Evolutionary conservation across 2,888 invertebrate genomes (phyloP).

Genomic region (Aphodius sticticus): DNA sequence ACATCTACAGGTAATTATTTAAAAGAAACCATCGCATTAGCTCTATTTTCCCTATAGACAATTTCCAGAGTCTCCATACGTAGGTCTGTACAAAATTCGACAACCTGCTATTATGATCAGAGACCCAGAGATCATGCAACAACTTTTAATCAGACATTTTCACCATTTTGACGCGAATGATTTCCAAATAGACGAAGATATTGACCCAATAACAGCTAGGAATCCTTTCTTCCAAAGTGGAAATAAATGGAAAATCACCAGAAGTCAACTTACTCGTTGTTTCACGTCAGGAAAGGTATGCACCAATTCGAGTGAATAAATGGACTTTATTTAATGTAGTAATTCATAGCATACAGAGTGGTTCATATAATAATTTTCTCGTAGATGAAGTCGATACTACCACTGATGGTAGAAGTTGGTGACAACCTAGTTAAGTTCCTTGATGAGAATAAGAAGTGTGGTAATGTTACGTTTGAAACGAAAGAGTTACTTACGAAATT

Average conservation of each 20-base stretch:
- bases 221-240: slow-evolving; percentile 62
- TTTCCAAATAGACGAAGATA: slow-evolving; percentile 52
- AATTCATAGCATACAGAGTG: neutral
- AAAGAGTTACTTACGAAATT: slow-evolving; percentile 55
- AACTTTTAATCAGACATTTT: slow-evolving; percentile 53
- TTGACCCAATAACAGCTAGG: slow-evolving; percentile 60
- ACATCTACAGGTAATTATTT: slow-evolving; percentile 46
- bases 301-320: neutral
- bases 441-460: slow-evolving; percentile 42
- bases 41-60: slow-evolving; percentile 45
- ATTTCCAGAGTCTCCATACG: slow-evolving; percentile 49
- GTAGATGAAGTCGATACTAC: slow-evolving; percentile 61
- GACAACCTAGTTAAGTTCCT: slow-evolving; percentile 58
- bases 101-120: slow-evolving; percentile 51
- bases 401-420: slow-evolving; percentile 59
- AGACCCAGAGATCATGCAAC: slow-evolving; percentile 54
- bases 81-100: slow-evolving; percentile 52
- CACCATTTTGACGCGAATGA: slow-evolving; percentile 55
- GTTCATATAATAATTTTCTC: slow-evolving; percentile 31
- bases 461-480: slow-evolving; percentile 49
- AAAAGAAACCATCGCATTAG: neutral
- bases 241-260: slow-evolving; percentile 61
- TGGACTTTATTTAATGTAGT: no score
- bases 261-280: slow-evolving; percentile 62
- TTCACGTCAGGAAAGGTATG: slow-evolving; percentile 62